Evolutionary conservation across 2,113 vertebrate genomes (phyloP), one percentile per base, ranked within the genome.

Genomic region (Gobio gobio): DNA sequence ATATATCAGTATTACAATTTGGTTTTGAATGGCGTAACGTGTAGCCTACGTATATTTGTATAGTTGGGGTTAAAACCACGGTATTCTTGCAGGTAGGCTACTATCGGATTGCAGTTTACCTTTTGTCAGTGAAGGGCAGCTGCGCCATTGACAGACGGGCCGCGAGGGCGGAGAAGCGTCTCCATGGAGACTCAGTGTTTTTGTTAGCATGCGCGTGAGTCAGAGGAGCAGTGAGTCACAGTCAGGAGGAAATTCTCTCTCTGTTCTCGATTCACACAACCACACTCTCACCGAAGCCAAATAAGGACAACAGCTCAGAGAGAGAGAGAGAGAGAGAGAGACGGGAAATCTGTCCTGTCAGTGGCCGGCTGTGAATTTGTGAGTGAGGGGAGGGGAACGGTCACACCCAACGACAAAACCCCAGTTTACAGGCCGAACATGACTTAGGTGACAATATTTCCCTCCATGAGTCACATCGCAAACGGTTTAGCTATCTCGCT

Each of bases 171-270:
- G 61, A n/a, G n/a, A n/a, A n/a, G 76, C 43, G 80, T 94, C 90
- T 74, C 94, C 89, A 94, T 92, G 92, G 93, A 83, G 91, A 95
- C 92, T 24, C 77, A 88, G 85, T 95, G 94, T 95, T 95, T 94
- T 93, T 95, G 94, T 95, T 94, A 94, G 92, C 86, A 87, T 86
- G 77, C 24, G 87, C 76, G 89, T 95, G 94, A 95, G 93, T 95
- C 94, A 94, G 92, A 93, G 91, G 87, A 92, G 90, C 88, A 77
- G 91, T 95, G 94, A 95, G 91, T 95, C 94, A 95, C 90, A 93
- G 94, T 95, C 94, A 95, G 93, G 94, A 95, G 94, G 92, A 94
- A 94, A 94, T 91, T 92, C 93, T 91, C 93, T 91, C 92, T 91
- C 66, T 49, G 24, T 63, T 72, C 80, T 84, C 22, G 22, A 40